A percentile compares a stretch with the other conserved stretches of the same genome.
Evolutionary conservation across 2,888 invertebrate genomes (phyloP).

Genomic region (Heliconius sara): DNA sequence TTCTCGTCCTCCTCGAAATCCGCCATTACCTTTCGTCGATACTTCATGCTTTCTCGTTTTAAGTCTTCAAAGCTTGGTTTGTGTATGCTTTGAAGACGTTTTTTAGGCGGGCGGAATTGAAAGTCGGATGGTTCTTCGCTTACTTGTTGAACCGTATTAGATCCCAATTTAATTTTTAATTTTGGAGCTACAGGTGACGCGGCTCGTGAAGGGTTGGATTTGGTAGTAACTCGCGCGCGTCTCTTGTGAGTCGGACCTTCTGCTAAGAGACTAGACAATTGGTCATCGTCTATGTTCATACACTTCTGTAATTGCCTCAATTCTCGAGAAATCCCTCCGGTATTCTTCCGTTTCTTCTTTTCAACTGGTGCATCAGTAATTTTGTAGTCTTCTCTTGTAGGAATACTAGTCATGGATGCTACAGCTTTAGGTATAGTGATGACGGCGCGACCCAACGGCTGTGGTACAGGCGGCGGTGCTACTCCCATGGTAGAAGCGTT

Average conservation of each 20-base stretch:
- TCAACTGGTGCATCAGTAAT: conserved; percentile 86
- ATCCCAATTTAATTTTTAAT: conserved; percentile 90
- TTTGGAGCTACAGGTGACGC: conserved; percentile 85
- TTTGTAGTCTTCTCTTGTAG: conserved; percentile 93
- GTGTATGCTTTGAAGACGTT: conserved; percentile 86
- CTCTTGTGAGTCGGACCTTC: conserved; percentile 63
- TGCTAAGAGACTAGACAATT: conserved; percentile 60
- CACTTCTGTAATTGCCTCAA: conserved; percentile 85
- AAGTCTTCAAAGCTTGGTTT: conserved; percentile 91
- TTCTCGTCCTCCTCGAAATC: conserved; percentile 90
- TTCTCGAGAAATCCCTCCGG: conserved; percentile 84
- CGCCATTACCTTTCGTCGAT: conserved; percentile 92
- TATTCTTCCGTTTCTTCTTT: conserved; percentile 87
- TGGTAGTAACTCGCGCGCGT: conserved; percentile 64
- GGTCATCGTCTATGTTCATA: conserved; percentile 77
- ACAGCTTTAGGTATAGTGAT: conserved; percentile 95
- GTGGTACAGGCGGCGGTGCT: conserved; percentile 84
- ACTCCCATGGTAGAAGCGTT: conserved; percentile 77
- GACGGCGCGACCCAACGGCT: conserved; percentile 86
- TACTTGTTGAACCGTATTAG: conserved; percentile 82
- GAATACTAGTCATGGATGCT: conserved; percentile 94
- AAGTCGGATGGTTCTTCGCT: conserved; percentile 76
- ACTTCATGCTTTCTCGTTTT: conserved; percentile 94
- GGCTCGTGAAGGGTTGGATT: conserved; percentile 58
- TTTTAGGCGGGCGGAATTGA: conserved; percentile 91